Evolutionary conservation across 2,113 vertebrate species (phyloP).

Genomic region (Ifrita kowaldi): DNA sequence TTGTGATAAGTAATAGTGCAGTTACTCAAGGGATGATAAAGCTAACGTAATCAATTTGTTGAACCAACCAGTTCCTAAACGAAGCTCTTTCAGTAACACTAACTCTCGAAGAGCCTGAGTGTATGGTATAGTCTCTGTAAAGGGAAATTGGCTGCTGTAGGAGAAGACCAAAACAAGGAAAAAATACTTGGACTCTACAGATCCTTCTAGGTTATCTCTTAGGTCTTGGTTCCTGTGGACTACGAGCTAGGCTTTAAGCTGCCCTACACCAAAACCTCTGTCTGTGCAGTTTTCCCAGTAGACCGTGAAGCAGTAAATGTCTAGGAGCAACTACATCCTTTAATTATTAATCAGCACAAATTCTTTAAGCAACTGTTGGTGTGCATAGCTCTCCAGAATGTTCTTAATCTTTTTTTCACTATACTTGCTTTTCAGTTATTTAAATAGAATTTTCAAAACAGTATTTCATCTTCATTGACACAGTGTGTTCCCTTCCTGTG

Average conservation of each 20-base stretch:
- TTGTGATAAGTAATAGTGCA: neutral
- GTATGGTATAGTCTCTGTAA: neutral
- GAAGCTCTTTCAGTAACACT: neutral
- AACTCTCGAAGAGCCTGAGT: neutral
- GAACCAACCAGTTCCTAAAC: neutral
- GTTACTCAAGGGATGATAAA: neutral
- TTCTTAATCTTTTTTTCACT: neutral
- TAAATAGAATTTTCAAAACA: neutral
- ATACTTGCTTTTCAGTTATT: neutral
- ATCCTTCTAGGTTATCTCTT: neutral
- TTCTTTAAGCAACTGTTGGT: neutral
- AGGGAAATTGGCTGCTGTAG: neutral
- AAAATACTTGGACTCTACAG: neutral
- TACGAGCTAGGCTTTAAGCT: neutral
- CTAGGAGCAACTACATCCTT: neutral
- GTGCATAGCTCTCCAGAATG: neutral
- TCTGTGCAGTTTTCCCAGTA: neutral
- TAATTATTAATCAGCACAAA: neutral
- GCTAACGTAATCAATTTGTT: neutral
- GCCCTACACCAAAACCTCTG: neutral
- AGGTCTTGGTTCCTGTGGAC: neutral
- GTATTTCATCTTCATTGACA: neutral
- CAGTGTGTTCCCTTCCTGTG: accelerated
- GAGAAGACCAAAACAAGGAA: neutral
- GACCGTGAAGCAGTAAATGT: neutral